phyloP scores from a whole-genome alignment of 2,888 invertebrate genomes.

The Agrochola lychnidis region DNA sequence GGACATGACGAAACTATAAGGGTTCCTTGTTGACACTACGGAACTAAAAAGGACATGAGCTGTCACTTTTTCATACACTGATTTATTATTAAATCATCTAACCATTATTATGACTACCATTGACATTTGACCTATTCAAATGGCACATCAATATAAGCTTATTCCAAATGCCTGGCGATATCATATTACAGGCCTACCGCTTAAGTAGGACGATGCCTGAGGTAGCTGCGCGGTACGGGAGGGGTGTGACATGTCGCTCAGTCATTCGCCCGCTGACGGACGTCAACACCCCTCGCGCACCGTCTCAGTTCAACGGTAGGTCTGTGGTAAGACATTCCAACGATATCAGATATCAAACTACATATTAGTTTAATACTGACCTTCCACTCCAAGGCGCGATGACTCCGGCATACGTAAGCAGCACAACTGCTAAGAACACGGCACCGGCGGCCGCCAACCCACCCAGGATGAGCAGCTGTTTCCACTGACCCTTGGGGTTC shows the following conservation, averaged over 20 bases:
- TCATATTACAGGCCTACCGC: not conserved
- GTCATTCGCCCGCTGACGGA: not conserved
- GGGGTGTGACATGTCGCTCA: not conserved
- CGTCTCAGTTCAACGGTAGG: not conserved
- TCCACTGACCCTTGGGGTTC: conserved; percentile 97
- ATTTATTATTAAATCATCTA: not conserved
- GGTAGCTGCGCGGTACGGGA: not conserved
- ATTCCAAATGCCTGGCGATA: not conserved
- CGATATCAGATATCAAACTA: not conserved
- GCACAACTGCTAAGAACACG: conserved; percentile 96
- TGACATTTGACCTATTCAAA: not conserved
- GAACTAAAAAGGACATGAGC: no score
- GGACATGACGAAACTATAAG: no score
- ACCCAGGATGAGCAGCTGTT: conserved; percentile 95
- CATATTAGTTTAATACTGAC: conserved; percentile 78
- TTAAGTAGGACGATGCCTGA: not conserved
- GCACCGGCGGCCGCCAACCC: conserved; percentile 94
- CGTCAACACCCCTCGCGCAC: not conserved
- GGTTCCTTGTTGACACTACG: no score
- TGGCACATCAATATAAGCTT: not conserved
- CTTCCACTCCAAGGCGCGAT: conserved; percentile 99
- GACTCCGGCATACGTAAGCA: conserved; percentile 97
- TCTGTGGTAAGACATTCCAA: not conserved
- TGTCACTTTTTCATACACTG: not conserved
- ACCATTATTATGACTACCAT: not conserved